Evolutionary conservation across 1,140 invertebrate genomes (phyloP).

Genomic region (Temnothorax nylanderi): DNA sequence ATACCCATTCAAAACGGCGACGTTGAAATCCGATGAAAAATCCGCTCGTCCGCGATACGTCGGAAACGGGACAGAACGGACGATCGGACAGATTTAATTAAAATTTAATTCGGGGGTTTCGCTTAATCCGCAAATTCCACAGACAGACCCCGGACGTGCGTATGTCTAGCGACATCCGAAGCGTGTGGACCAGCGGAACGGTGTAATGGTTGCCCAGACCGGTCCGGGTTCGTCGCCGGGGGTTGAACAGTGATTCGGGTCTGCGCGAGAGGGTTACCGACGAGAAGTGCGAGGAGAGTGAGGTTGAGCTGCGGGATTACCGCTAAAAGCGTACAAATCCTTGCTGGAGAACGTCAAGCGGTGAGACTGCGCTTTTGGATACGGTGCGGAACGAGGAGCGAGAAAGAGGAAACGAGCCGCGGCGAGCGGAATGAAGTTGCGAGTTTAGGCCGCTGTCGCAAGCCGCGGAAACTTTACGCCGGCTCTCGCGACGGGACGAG

Average conservation of each 20-base stretch:
- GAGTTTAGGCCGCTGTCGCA: slow-evolving; percentile 68
- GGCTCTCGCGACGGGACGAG: slow-evolving; percentile 48
- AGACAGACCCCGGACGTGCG: slow-evolving; percentile 42
- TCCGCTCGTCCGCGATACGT: slow-evolving; percentile 37
- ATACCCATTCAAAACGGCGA: background rate
- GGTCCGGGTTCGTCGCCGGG: slow-evolving; percentile 39
- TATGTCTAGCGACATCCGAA: slow-evolving; percentile 49
- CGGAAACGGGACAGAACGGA: background rate
- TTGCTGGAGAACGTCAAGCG: slow-evolving; percentile 59
- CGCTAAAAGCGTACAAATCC: slow-evolving; percentile 83
- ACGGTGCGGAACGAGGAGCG: slow-evolving; percentile 7
- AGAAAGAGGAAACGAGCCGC: slow-evolving; percentile 49
- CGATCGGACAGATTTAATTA: slow-evolving; percentile 79
- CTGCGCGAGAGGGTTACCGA: slow-evolving; percentile 50
- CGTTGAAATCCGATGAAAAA: slow-evolving; percentile 51
- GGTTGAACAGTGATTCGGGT: slow-evolving; percentile 71
- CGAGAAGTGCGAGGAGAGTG: slow-evolving; percentile 46
- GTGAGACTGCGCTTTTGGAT: slow-evolving; percentile 43
- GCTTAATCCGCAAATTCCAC: slow-evolving; percentile 79
- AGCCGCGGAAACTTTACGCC: slow-evolving; percentile 71
- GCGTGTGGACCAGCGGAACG: background rate
- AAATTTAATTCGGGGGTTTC: slow-evolving; percentile 81
- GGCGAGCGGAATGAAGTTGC: slow-evolving; percentile 69
- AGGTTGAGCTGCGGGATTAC: slow-evolving; percentile 74
- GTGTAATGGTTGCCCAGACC: slow-evolving; percentile 22